Conservation (phyloP, 2,113 vertebrate species). For the Lipophrys pholis region DNA sequence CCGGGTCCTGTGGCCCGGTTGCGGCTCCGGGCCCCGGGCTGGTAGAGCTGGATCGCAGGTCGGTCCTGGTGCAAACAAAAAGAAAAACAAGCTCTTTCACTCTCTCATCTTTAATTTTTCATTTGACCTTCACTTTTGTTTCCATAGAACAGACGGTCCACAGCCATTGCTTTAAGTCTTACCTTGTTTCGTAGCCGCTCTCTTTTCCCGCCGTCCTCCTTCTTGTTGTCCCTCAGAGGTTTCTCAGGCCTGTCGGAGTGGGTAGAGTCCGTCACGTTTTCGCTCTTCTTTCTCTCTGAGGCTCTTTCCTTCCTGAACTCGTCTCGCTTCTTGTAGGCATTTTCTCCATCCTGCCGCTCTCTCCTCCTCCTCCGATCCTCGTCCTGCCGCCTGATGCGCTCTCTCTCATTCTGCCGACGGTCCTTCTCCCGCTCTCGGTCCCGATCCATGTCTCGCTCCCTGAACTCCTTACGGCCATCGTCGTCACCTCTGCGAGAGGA, state of each 20-base stretch:
- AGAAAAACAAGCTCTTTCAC: no score
- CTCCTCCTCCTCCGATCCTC: slow-evolving; percentile 92
- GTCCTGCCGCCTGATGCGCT: slow-evolving; percentile 90
- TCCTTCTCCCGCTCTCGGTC: slow-evolving; percentile 91
- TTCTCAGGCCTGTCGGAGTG: slow-evolving; percentile 85
- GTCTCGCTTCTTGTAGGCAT: slow-evolving; percentile 88
- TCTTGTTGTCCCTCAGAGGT: slow-evolving; percentile 87
- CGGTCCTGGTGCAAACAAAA: slow-evolving; percentile 87
- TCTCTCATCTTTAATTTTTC: no score
- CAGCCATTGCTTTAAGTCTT: no score
- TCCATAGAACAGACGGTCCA: no score
- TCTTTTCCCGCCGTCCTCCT: slow-evolving; percentile 89
- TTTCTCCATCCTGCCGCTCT: slow-evolving; percentile 93
- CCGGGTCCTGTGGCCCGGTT: slow-evolving; percentile 77
- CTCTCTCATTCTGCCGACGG: slow-evolving; percentile 88
- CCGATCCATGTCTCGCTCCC: slow-evolving; percentile 89
- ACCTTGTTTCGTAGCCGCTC: slow-evolving; percentile 98
- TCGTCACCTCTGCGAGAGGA: slow-evolving; percentile 85
- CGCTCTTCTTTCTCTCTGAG: slow-evolving; percentile 89
- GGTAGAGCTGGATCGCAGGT: slow-evolving; percentile 97
- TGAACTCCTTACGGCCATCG: slow-evolving; percentile 89
- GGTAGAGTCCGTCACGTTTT: slow-evolving; percentile 82
- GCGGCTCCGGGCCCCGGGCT: slow-evolving; percentile 93
- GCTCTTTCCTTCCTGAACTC: slow-evolving; percentile 89
- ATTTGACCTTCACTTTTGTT: no score